Evolutionary conservation across 2,113 vertebrate species (phyloP).

Genomic region (Nyctibius bracteatus): DNA sequence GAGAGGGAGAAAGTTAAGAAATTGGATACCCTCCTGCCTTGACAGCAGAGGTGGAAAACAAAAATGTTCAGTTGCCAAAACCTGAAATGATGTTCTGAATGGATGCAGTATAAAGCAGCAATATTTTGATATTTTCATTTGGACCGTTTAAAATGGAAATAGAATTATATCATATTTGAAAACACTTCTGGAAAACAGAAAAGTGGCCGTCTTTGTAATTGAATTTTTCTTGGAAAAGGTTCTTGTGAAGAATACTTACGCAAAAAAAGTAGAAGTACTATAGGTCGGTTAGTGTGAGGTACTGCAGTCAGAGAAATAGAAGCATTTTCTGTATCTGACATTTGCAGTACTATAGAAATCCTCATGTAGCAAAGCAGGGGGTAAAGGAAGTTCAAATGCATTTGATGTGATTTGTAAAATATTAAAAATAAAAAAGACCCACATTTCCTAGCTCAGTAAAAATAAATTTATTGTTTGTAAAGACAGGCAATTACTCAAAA

Average conservation of each 20-base stretch:
- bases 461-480: background rate
- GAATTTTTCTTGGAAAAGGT: background rate
- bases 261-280: background rate
- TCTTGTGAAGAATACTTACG: background rate
- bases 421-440: background rate
- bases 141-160: background rate
- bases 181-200: background rate
- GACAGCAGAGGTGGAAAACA: background rate
- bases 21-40: background rate
- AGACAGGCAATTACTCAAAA: background rate
- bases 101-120: background rate
- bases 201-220: background rate
- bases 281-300: background rate
- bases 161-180: background rate
- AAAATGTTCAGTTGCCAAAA: background rate
- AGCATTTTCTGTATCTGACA: background rate
- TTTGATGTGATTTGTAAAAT: background rate
- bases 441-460: background rate
- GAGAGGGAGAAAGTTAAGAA: background rate
- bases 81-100: background rate
- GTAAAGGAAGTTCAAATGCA: background rate
- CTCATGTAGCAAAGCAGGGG: background rate
- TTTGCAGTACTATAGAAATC: background rate
- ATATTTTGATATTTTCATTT: background rate
- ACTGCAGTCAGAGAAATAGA: background rate